These are phyloP conservation scores for Pica pica DNA, from an alignment of 2,113 vertebrate genomes.

Conservation along the genomic window DNA sequence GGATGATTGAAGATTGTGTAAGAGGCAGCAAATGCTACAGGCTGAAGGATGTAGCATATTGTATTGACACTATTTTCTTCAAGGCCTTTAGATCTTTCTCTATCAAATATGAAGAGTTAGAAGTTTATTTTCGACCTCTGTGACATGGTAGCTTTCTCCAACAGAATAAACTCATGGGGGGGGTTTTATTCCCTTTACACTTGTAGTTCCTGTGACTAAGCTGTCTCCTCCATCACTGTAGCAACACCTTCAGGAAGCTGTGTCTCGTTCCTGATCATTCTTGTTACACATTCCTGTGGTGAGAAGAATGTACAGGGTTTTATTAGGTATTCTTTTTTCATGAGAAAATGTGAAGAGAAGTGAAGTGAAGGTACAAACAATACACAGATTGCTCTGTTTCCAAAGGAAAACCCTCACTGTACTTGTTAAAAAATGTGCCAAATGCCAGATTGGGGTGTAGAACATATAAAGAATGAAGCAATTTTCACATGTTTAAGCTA, in stretches of 20 bases:
- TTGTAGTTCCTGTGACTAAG: not conserved
- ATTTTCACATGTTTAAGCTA: not conserved
- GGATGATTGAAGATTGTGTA: not conserved
- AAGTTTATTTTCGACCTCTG: not conserved
- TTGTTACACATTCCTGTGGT: not conserved
- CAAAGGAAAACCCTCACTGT: not conserved
- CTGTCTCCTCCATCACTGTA: not conserved
- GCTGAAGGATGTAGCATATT: not conserved
- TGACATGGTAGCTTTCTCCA: not conserved
- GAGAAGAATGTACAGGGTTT: not conserved
- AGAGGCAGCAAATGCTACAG: not conserved
- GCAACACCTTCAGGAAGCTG: not conserved
- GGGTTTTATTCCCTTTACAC: not conserved
- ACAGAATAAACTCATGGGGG: rapidly evolving
- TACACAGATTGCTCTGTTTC: not conserved
- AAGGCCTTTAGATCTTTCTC: not conserved
- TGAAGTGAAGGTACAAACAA: not conserved
- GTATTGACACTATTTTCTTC: not conserved
- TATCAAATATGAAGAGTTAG: not conserved
- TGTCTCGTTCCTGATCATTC: not conserved
- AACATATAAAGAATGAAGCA: not conserved
- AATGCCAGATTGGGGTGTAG: not conserved
- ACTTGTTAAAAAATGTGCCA: not conserved
- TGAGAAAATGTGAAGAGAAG: not conserved
- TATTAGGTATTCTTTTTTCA: not conserved